These are phyloP conservation scores for Cotesia vestalis DNA, from an alignment of 1,140 invertebrate species.

Conservation along the genomic window DNA sequence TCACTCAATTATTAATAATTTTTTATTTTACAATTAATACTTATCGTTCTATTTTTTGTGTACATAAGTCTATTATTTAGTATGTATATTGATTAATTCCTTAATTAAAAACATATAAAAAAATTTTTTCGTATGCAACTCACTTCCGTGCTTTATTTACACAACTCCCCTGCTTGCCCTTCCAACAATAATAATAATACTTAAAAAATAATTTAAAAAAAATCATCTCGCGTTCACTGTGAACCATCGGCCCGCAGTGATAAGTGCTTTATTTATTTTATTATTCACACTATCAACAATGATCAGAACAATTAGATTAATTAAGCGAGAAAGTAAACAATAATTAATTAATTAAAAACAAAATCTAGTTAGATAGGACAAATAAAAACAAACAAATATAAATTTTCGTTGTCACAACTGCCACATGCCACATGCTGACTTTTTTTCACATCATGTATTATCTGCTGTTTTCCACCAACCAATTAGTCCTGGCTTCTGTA, in stretches of 20 bases:
- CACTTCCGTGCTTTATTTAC: slow-evolving; percentile 62
- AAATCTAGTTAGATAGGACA: background rate
- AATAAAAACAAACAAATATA: slow-evolving; percentile 17
- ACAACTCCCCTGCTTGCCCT: slow-evolving; percentile 51
- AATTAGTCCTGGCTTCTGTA: slow-evolving; percentile 35
- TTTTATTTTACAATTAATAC: slow-evolving; percentile 44
- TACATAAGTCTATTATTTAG: slow-evolving; percentile 62
- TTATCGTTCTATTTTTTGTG: slow-evolving; percentile 55
- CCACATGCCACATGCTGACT: slow-evolving; percentile 11
- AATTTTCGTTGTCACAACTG: background rate
- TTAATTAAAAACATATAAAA: slow-evolving; percentile 54
- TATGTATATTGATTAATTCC: slow-evolving; percentile 57
- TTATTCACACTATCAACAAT: slow-evolving; percentile 15
- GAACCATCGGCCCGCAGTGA: too few species aligned
- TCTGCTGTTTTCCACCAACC: slow-evolving; percentile 31
- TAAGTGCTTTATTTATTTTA: background rate
- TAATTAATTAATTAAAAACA: slow-evolving; percentile 1
- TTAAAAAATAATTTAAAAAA: background rate
- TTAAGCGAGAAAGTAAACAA: slow-evolving; percentile 15
- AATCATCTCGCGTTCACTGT: too few species aligned
- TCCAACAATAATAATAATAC: background rate
- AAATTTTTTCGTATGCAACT: slow-evolving; percentile 55
- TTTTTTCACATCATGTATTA: slow-evolving; percentile 31
- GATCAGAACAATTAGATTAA: background rate
- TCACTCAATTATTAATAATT: slow-evolving; percentile 35